These are phyloP conservation scores for Mizuhopecten yessoensis DNA, from an alignment of 1,140 invertebrate species.

Conservation along the genomic window DNA sequence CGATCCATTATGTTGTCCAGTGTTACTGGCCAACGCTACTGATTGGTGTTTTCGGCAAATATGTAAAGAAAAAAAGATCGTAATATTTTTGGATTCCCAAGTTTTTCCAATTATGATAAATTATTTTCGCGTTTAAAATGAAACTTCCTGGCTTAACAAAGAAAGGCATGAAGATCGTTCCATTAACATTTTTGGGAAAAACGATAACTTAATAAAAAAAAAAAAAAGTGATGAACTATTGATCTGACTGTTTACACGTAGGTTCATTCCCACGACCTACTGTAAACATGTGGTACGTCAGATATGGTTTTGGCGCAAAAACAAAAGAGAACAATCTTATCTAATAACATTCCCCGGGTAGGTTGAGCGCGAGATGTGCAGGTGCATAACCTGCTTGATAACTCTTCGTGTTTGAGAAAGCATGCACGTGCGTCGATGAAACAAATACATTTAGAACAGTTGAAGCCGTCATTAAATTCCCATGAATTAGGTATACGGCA, in stretches of 20 bases:
- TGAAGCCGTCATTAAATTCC: not conserved
- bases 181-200: not conserved
- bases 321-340: constrained; percentile 35
- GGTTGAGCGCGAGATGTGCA: not conserved
- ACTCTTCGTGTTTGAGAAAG: not conserved
- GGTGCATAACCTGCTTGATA: constrained; percentile 5
- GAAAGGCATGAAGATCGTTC: not conserved
- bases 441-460: not conserved
- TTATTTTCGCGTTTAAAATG: not conserved
- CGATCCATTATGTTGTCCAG: not conserved
- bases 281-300: not conserved
- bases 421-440: not conserved
- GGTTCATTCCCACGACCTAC: not conserved
- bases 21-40: not conserved
- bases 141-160: not conserved
- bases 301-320: not conserved
- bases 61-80: not conserved
- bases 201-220: not conserved
- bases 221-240: not conserved
- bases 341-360: not conserved
- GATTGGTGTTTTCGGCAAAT: not conserved
- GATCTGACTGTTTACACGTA: not conserved
- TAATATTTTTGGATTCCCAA: not conserved
- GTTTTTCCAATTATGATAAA: not conserved
- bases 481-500: not conserved